phyloP scores from a whole-genome alignment of 2,113 vertebrate species.

The Lanius ludovicianus region DNA sequence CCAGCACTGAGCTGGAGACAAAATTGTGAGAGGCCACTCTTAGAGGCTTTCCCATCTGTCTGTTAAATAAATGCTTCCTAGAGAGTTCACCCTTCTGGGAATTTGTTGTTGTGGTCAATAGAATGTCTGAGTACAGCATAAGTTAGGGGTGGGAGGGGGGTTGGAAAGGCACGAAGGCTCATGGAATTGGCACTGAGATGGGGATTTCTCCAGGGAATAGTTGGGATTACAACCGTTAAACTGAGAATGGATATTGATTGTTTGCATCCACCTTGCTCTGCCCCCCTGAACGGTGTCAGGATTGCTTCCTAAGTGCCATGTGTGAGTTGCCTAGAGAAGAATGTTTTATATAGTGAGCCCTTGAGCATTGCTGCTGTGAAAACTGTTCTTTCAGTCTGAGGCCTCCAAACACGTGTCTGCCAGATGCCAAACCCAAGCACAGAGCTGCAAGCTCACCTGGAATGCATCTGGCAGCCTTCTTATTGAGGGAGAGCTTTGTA shows the following conservation, averaged over 20 bases:
- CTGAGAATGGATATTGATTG: neutral
- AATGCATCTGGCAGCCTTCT: neutral
- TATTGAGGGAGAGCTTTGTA: neutral
- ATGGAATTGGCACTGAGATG: neutral
- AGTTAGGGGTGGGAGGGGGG: accelerated
- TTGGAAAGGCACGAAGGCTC: neutral
- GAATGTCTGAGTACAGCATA: accelerated
- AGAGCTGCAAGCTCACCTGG: neutral
- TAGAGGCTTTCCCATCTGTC: neutral
- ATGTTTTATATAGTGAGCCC: neutral
- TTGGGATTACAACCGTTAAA: neutral
- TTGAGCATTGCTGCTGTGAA: neutral
- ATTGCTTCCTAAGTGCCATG: neutral
- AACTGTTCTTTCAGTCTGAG: neutral
- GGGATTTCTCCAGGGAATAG: neutral
- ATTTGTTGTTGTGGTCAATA: neutral
- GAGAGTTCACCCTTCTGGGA: neutral
- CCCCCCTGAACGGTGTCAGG: neutral
- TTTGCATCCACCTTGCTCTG: neutral
- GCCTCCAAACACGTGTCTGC: neutral
- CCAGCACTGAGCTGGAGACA: neutral
- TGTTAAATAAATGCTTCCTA: neutral
- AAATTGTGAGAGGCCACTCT: neutral
- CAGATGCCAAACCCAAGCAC: neutral
- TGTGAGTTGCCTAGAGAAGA: neutral